Base-by-base conservation (phyloP, 1,140 invertebrate genomes). In the Drosophila seguyi region DNA sequence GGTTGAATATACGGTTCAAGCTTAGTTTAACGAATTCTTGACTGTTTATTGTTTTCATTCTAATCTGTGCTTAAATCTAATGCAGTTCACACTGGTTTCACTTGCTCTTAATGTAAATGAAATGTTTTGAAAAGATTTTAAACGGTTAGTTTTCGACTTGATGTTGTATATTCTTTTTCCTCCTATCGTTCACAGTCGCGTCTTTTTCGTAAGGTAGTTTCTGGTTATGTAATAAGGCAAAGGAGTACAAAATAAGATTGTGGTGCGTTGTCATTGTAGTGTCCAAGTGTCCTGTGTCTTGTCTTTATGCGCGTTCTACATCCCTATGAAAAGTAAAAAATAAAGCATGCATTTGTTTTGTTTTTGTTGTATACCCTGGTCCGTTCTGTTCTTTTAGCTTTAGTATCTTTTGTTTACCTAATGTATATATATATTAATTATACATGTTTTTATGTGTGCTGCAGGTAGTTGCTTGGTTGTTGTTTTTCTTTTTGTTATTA, bases 391-490 rank as follows among this genome's bases (percentile, higher is more conserved):
- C n/a, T 48, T 20, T 78, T 63, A 62, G 53, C 62, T 75, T 66
- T 58, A 74, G 57, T 57, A 50, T 74, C 50, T 45, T 80, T 80
- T 39, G 63, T 81, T 81, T 82, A 67, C 44, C 50, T 86, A 81
- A 77, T 81, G 55, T 75, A 68, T 44, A 44, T 75, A 59, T 42
- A 29, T 62, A 34, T 58, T 68, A 55, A 76, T 63, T 67, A 83
- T 59, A 85, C 58, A 68, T 47, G 45, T 78, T 31, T 72, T 31
- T 59, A 44, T 65, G 69, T 79, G 58, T 73, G 73, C 74, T 86
- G 82, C 78, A 87, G 83, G 83, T 87, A 87, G 83, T 87, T 83
- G 66, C 47, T 87, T 71, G 82, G 82, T 85, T 87, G 82, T 86
- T 87, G 45, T 58, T 45, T 52, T 48, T 25, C 16, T 44, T 52